Percentiles rank a stretch among this genome's conserved stretches.
These are phyloP conservation scores for Drosophila anomelani DNA, from an alignment of 2,888 invertebrate species.

Conservation along the genomic window DNA sequence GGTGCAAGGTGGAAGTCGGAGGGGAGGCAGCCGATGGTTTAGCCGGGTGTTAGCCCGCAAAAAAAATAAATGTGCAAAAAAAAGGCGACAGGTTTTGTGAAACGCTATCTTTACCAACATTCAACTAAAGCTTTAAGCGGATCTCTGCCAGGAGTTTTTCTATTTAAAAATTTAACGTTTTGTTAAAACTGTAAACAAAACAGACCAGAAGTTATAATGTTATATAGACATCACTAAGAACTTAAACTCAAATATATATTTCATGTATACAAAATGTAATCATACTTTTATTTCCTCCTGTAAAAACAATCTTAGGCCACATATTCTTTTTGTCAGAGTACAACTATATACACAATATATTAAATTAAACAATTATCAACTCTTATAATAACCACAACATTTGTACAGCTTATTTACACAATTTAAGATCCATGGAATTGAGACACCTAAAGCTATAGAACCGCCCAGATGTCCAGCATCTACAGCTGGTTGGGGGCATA, in stretches of 20 bases:
- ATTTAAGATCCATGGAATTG: conserved; percentile 24
- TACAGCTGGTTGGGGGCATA: conserved; percentile 74
- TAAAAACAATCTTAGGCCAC: not conserved
- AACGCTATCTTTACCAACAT: conserved; percentile 18
- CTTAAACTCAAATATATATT: not conserved
- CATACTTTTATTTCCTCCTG: not conserved
- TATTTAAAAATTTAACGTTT: not conserved
- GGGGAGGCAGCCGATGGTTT: conserved; percentile 3
- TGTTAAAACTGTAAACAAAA: not conserved
- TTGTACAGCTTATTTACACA: conserved; percentile 53
- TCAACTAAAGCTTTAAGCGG: conserved; percentile 23
- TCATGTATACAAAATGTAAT: not conserved
- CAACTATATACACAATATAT: conserved; percentile 4
- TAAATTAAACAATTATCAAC: not conserved
- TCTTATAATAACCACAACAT: conserved; percentile 14
- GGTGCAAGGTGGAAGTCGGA: conserved; percentile 7
- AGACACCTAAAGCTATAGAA: conserved; percentile 62
- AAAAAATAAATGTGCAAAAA: conserved; percentile 31
- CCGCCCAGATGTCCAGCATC: conserved; percentile 14
- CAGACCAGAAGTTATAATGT: too few species aligned
- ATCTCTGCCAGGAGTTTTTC: not conserved
- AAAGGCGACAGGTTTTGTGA: conserved; percentile 42
- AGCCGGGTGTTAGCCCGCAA: conserved; percentile 35
- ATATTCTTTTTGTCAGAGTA: not conserved
- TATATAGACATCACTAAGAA: too few species aligned